Base-by-base conservation (phyloP, 2,113 vertebrate species). In the Etheostoma spectabile region DNA sequence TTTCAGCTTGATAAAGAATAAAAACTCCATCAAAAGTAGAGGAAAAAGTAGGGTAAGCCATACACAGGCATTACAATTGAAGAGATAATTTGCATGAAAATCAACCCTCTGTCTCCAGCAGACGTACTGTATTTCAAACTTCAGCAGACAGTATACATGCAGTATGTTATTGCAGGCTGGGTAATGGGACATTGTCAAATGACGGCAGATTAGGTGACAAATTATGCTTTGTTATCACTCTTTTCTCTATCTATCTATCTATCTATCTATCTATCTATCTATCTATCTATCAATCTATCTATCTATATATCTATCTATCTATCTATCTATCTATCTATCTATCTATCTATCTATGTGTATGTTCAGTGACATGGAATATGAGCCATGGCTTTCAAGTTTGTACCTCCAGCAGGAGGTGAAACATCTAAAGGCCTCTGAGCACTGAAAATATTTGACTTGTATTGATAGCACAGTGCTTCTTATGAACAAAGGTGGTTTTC, bases 51-150 rank as follows among this genome's bases (percentile, higher is more conserved):
- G 73, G 51, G 16, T 61, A 74, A 80, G 65, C 11, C 56, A 72
- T 77, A 64, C 33, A 74, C 33, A 49, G 51, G 27, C 48, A 52
- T 35, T 82, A 64, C 52, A 57, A 71, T 64, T 56, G 61, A 69
- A 13, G 69, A 64, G 60, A 72, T 61, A 77, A 84, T 86, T 79
- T 77, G 67, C 86, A 88, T 90, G 63, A 35, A 69, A 82, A 74
- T 82, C 35, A 59, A 52, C 66, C 52, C n/a, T 53, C 24, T 33
- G 57, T 79, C 49, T 73, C 49, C 19, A 6, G 79, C 71, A 73
- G 64, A 75, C 5, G 5, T 12, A 60, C 57, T 67, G 18, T 35
- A 42, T 75, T 74, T 21, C 45, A 42, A 67, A 61, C 62, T 76
- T 64, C 4, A 66, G 67, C 49, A 62, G 49, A 55, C 53, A 57